Evolutionary conservation across 2,888 invertebrate species (phyloP).

Genomic region (Molanna angustata): DNA sequence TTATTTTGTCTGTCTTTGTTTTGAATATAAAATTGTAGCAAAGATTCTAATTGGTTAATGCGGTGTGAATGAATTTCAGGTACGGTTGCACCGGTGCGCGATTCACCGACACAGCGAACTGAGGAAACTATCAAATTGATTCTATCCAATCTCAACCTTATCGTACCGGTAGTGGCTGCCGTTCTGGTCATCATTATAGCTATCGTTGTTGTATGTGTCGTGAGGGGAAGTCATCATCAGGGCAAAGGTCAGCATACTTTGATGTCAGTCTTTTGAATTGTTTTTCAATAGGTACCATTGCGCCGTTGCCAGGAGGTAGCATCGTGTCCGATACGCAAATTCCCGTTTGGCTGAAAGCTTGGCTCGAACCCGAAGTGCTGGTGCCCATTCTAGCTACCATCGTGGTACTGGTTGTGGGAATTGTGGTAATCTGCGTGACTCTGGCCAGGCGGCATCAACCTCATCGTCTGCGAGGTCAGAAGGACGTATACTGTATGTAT

Average conservation of each 20-base stretch:
- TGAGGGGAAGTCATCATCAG: slow-evolving; percentile 78
- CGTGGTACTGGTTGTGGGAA: slow-evolving; percentile 86
- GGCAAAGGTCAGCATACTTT: slow-evolving; percentile 70
- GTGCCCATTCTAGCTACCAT: slow-evolving; percentile 88
- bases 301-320: slow-evolving; percentile 68
- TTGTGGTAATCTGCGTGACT: slow-evolving; percentile 88
- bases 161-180: slow-evolving; percentile 90
- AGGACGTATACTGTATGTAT: slow-evolving; percentile 74
- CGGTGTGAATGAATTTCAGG: slow-evolving; percentile 69
- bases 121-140: slow-evolving; percentile 85
- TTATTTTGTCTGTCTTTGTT: neutral
- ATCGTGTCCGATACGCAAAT: slow-evolving; percentile 53
- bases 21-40: neutral
- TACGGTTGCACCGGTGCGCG: slow-evolving; percentile 90
- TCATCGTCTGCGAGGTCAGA: slow-evolving; percentile 76
- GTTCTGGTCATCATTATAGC: slow-evolving; percentile 91
- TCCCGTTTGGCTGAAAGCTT: slow-evolving; percentile 76
- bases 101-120: slow-evolving; percentile 71
- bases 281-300: slow-evolving; percentile 68
- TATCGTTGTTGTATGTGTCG: slow-evolving; percentile 88
- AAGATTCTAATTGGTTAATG: too few relatives aligned
- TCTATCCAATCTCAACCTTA: slow-evolving; percentile 87
- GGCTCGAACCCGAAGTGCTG: slow-evolving; percentile 87
- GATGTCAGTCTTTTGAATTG: slow-evolving; percentile 37
- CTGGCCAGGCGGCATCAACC: slow-evolving; percentile 81